A percentile compares a stretch with the other conserved stretches of the same genome.
These are phyloP conservation scores for Pampusana beccarii DNA, from an alignment of 2,113 vertebrate species.

Conservation along the genomic window DNA sequence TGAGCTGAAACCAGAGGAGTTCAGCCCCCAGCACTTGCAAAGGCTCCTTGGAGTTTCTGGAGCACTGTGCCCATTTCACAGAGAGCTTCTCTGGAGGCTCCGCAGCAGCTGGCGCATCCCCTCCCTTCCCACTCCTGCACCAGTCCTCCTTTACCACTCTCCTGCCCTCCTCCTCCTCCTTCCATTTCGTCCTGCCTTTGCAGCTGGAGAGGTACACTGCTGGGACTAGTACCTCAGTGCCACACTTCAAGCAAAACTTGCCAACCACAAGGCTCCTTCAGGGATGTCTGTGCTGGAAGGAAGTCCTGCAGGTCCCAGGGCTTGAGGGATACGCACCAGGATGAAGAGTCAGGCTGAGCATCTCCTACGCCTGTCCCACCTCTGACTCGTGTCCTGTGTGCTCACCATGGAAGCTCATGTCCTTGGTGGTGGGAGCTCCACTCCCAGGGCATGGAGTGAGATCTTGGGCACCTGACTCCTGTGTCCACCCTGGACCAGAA, in stretches of 20 bases:
- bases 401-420: neutral
- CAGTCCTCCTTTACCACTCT: neutral
- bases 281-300: neutral
- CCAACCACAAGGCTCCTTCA: too few relatives aligned
- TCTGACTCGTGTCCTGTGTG: neutral
- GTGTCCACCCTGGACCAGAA: neutral
- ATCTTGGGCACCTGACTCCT: neutral
- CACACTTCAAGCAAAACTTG: too few relatives aligned
- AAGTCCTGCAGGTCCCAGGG: neutral
- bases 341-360: neutral
- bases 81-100: neutral
- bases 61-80: neutral
- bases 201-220: neutral
- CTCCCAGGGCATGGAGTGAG: neutral
- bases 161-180: neutral
- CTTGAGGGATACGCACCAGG: neutral
- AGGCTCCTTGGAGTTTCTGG: neutral
- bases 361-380: neutral
- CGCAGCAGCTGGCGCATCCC: neutral
- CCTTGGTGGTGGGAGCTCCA: neutral
- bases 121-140: neutral
- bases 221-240: neutral
- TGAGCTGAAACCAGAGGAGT: neutral
- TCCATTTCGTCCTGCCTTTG: neutral
- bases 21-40: neutral